Base-by-base conservation (phyloP, 2,797 vertebrate genomes). In the Coregonus sp. region DNA sequence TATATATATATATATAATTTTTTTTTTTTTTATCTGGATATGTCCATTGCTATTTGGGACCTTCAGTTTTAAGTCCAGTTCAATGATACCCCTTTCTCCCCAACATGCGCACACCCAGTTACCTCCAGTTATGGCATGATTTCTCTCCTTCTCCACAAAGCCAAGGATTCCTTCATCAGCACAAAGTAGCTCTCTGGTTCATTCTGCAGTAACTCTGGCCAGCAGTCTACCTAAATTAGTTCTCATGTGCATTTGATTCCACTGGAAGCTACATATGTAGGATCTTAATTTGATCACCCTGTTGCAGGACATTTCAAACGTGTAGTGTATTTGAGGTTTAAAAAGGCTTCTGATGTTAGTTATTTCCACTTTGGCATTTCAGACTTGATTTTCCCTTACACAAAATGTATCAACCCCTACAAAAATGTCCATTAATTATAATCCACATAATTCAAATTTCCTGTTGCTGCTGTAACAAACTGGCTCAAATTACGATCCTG, bases 171-270 rank as follows among this genome's bases (percentile, higher is more conserved):
- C 31, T 70, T 70, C 7, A 18, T 70, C 37, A n/a, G 35, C 68
- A 18, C 51, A 73, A 35, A 59, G 52, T 15, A 25, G 50, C 37
- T 51, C 79, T 40, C 70, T 82, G 12, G 63, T 5, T 78, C 56
- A 25, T 68, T 18, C 11, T 31, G 66, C 15, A 37, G 5, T 68
- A 5, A 15, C 66, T 68, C 18, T 68, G 15, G 66, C 66, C 35
- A 35, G 40, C 69, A 25, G 40, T 50, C 40, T 50, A 59, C n/a
- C 18, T 59, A 73, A 73, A 76, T 78, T 75, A 47, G 9, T 47
- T 47, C 9, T 59, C 18, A 47, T 73, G 50, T 65, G 69, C 25
- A 61, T 79, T 77, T 87, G 82, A 86, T 87, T 84, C 54, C 78
- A 52, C 71, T 74, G 80, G 33, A 73, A 78, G 71, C 66, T 50